A percentile compares a stretch with the other conserved stretches of the same genome.
phyloP scores from a whole-genome alignment of 2,113 vertebrate genomes.

The Dasyornis broadbenti region DNA sequence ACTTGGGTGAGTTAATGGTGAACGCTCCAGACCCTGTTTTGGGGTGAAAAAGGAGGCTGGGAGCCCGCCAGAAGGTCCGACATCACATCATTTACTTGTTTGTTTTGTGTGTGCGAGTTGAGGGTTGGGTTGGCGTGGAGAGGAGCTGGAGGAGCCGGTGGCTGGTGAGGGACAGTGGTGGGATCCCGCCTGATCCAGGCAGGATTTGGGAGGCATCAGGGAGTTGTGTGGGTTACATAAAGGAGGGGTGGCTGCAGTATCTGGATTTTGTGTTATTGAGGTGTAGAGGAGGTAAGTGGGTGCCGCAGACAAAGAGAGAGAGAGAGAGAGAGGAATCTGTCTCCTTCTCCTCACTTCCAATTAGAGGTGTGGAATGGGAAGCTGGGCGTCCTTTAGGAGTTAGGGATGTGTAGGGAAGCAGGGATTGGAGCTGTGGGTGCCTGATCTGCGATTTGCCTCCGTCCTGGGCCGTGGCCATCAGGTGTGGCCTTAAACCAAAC shows the following conservation, averaged over 20 bases:
- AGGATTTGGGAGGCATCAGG: not conserved
- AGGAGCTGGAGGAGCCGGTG: not conserved
- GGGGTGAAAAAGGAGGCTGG: not conserved
- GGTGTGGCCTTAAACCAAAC: not conserved
- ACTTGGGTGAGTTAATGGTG: not conserved
- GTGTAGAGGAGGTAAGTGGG: not conserved
- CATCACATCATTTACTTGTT: fast-evolving
- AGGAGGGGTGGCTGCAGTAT: not conserved
- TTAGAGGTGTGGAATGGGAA: not conserved
- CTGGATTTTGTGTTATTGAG: not conserved
- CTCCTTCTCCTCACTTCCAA: not conserved
- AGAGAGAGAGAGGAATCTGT: not conserved
- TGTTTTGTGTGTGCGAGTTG: not conserved
- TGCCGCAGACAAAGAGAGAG: not conserved
- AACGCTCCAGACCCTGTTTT: fast-evolving
- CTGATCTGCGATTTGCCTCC: not conserved
- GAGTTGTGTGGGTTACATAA: not conserved
- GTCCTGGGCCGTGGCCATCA: not conserved
- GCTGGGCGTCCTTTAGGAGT: not conserved
- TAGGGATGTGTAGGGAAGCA: not conserved
- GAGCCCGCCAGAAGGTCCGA: not conserved
- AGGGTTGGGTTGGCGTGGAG: too few species aligned
- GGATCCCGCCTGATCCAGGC: not conserved
- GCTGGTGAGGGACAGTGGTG: fast-evolving
- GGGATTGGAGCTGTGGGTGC: not conserved